A percentile compares a stretch with the other conserved stretches of the same genome.
Conservation (phyloP, 2,888 invertebrate genomes). For the Ophion costatus region DNA sequence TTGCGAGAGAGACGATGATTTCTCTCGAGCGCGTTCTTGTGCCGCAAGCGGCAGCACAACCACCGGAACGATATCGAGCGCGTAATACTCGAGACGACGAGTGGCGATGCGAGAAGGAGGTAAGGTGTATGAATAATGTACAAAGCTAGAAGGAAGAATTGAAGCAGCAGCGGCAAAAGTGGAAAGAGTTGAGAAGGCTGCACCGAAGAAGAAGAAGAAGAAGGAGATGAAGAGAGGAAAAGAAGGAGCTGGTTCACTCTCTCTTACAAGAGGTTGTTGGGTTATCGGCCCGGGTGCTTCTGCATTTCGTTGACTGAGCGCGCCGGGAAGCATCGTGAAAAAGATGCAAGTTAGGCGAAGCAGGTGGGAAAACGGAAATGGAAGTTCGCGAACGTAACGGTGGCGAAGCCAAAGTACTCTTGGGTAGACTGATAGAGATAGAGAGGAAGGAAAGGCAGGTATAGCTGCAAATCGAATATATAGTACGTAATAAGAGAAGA, state of each 20-base stretch:
- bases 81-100: slow-evolving; percentile 70
- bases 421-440: slow-evolving; percentile 13
- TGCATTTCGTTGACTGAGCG: slow-evolving; percentile 39
- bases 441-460: slow-evolving; percentile 28
- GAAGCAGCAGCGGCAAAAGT: slow-evolving; percentile 28
- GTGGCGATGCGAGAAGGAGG: slow-evolving; percentile 71
- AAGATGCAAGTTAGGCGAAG: slow-evolving; percentile 42
- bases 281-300: slow-evolving; percentile 53
- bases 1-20: slow-evolving; percentile 32
- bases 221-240: slow-evolving; percentile 35
- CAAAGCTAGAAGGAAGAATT: slow-evolving; percentile 52
- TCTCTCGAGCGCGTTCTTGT: slow-evolving; percentile 24
- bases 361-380: slow-evolving; percentile 27
- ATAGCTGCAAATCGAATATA: slow-evolving; percentile 32
- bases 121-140: slow-evolving; percentile 75
- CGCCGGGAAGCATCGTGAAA: slow-evolving; percentile 35
- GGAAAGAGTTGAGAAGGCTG: slow-evolving; percentile 53
- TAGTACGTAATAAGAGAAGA: slow-evolving; percentile 66
- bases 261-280: slow-evolving; percentile 50
- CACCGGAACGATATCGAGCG: slow-evolving; percentile 66
- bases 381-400: slow-evolving; percentile 33
- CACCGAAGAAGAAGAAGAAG: slow-evolving; percentile 37
- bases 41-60: slow-evolving; percentile 39
- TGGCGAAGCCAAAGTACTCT: slow-evolving; percentile 26
- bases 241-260: slow-evolving; percentile 37